Percentiles rank a stretch among this genome's conserved stretches.
Conservation (phyloP, 1,140 invertebrate species). For the Cataglyphis hispanica region DNA sequence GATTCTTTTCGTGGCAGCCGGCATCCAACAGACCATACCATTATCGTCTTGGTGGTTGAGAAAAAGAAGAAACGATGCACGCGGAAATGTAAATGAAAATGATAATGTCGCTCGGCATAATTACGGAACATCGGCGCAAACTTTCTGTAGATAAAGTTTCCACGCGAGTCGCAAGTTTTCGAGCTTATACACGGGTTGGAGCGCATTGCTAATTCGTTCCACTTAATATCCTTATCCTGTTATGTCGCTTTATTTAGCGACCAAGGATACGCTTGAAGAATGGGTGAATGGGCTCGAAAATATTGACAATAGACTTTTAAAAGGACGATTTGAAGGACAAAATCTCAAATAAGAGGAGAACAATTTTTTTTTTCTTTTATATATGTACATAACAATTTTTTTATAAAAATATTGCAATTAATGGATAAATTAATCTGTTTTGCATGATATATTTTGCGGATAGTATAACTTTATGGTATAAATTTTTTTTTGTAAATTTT, state of each 20-base stretch:
- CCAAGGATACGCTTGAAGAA: background rate
- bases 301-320: background rate
- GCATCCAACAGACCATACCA: background rate
- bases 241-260: slow-evolving; percentile 50
- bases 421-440: slow-evolving; percentile 1
- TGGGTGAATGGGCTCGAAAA: background rate
- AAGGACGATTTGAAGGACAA: background rate
- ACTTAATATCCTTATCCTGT: slow-evolving; percentile 50
- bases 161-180: slow-evolving; percentile 25
- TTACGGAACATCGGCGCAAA: slow-evolving; percentile 11
- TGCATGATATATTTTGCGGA: background rate
- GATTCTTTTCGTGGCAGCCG: slow-evolving; percentile 10
- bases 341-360: background rate
- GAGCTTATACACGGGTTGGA: background rate
- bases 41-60: background rate
- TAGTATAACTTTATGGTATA: no score
- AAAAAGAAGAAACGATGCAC: background rate
- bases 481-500: slow-evolving; percentile 14
- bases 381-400: background rate
- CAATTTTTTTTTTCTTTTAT: background rate
- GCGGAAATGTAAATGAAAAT: slow-evolving; percentile 68
- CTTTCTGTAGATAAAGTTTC: slow-evolving; percentile 9
- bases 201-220: slow-evolving; percentile 54
- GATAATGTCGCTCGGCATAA: slow-evolving; percentile 49
- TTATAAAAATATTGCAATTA: background rate